Base-by-base conservation (phyloP, 1,140 invertebrate genomes). In the Aphelenchoides fujianensis region DNA sequence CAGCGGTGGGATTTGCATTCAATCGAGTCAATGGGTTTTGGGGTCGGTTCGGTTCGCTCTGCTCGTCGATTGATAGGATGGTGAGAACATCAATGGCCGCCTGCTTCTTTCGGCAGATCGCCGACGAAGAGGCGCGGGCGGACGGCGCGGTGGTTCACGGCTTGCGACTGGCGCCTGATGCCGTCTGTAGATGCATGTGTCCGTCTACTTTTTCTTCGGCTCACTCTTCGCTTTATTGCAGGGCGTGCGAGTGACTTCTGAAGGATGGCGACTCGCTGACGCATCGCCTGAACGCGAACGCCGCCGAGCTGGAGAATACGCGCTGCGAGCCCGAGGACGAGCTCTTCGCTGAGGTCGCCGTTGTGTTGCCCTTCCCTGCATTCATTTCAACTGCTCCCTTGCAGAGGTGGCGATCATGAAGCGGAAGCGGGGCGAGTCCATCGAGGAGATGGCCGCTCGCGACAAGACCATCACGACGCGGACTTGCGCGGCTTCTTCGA, bases 251-350 rank as follows among this genome's bases (percentile, higher is more conserved):
- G 34, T 80, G 54, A 66, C 69, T 80, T 23, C 16, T 80, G 30
- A 79, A 80, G 2, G 36, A 69, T 27, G 74, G 79, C 34, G 79
- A 80, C 63, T 69, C 76, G n/a, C 53, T 82, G 2, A 54, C 57
- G 2, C 48, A 16, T 1, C 81, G 66, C 52, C 71, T 76, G 23
- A 41, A 76, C 2, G 41, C 52, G 28, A 64, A 74, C 31, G 31
- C 48, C 31, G 69, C 37, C 7, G 54, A 34, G 36, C 64, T 69
- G 3, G 55, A 61, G 5, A 52, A 35, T 0, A 32, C 36, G 9
- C 31, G 16, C 19, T 37, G 41, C 12, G 37, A 66, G 52, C 35
- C 27, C n/a, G 71, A 74, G 3, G 23, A 5, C 7, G 72, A 79
- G 35, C 57, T 77, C 2, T 41, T 81, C 16, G 52, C 70, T 52